These are phyloP conservation scores for Ranitomeya imitator DNA, from an alignment of 2,113 vertebrate species.

Conservation along the genomic window DNA sequence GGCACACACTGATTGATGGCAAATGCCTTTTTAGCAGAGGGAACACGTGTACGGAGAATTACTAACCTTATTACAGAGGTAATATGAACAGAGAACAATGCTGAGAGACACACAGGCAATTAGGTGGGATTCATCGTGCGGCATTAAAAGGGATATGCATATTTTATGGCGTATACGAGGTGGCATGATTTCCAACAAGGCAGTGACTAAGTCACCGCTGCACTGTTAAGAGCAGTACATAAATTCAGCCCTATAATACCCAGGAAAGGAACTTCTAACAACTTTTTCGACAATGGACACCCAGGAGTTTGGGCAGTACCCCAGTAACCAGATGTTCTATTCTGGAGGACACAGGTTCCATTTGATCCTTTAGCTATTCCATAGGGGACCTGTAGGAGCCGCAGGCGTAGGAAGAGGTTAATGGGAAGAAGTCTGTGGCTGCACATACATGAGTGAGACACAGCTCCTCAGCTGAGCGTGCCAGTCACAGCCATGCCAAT, in stretches of 20 bases:
- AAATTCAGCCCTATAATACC: background rate
- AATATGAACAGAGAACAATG: slow-evolving; percentile 23
- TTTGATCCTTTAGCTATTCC: background rate
- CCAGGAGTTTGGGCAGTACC: background rate
- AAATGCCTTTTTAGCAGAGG: slow-evolving; percentile 24
- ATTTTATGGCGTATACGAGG: slow-evolving; percentile 23
- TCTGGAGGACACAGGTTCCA: background rate
- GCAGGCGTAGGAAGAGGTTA: background rate
- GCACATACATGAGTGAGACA: background rate
- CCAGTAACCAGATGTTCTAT: background rate
- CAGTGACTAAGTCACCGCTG: slow-evolving; percentile 17
- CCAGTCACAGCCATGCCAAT: slow-evolving; percentile 16
- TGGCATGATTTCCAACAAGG: slow-evolving; percentile 23
- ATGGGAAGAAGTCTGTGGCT: background rate
- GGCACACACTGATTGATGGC: slow-evolving; percentile 31
- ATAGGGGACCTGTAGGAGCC: background rate
- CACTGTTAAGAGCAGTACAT: background rate
- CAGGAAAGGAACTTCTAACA: background rate
- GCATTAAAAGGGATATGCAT: slow-evolving; percentile 40
- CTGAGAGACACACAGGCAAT: slow-evolving; percentile 30
- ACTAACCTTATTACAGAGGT: slow-evolving; percentile 37
- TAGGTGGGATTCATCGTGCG: slow-evolving; percentile 22
- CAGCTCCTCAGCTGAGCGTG: background rate
- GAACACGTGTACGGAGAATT: slow-evolving; percentile 34
- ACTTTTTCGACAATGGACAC: background rate